These are phyloP conservation scores for Epirrhoe alternata DNA, from an alignment of 2,888 invertebrate species.

Conservation along the genomic window DNA sequence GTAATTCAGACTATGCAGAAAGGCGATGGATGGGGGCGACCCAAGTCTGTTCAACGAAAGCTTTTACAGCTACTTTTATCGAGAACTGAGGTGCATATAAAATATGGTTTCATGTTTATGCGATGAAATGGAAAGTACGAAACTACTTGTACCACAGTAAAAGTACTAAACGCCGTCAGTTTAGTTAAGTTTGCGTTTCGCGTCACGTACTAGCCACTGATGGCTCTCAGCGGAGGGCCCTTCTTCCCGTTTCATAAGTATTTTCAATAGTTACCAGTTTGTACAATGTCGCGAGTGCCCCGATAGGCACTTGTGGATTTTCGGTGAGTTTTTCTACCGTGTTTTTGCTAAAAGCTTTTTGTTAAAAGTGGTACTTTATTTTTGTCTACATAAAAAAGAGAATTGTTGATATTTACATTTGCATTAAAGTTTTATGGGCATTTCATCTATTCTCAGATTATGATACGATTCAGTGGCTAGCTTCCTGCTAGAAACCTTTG, in stretches of 20 bases:
- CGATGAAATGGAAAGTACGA: background rate
- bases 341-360: conserved; percentile 28
- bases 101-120: conserved; percentile 3
- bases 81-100: background rate
- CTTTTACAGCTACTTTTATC: background rate
- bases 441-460: too few relatives aligned
- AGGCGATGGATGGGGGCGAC: background rate
- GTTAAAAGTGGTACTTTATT: conserved; percentile 15
- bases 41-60: background rate
- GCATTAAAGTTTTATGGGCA: too few relatives aligned
- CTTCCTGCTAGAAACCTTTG: too few relatives aligned
- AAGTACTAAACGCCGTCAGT: conserved; percentile 58
- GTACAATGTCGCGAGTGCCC: conserved; percentile 51
- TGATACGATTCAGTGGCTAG: too few relatives aligned
- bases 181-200: conserved; percentile 62
- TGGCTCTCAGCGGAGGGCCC: conserved; percentile 63
- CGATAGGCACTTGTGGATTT: conserved; percentile 47
- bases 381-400: background rate
- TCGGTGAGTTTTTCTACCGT: conserved; percentile 35
- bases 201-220: conserved; percentile 64
- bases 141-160: conserved; percentile 31
- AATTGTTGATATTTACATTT: background rate
- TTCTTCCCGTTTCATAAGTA: conserved; percentile 67
- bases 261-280: conserved; percentile 66
- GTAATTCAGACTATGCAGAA: background rate